phyloP scores from a whole-genome alignment of 2,113 vertebrate genomes.

The Indicator maculatus region DNA sequence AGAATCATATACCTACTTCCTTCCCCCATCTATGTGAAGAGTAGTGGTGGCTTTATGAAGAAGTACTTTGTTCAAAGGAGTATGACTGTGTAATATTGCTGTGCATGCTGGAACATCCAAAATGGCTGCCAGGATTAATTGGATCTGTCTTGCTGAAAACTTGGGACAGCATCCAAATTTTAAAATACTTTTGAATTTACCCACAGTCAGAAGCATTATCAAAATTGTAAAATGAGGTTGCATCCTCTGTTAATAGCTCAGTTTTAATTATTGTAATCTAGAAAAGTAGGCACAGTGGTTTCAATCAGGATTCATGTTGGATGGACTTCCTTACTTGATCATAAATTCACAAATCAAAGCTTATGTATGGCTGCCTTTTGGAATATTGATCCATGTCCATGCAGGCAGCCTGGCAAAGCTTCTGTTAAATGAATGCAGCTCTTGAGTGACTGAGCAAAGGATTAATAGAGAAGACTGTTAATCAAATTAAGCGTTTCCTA shows the following conservation, averaged over 20 bases:
- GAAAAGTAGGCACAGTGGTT: neutral
- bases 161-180: neutral
- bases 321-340: constrained; percentile 34
- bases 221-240: neutral
- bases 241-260: neutral
- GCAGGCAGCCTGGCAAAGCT: constrained; percentile 55
- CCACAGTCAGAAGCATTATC: neutral
- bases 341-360: constrained; percentile 44
- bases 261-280: neutral
- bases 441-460: constrained; percentile 58
- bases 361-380: constrained; percentile 31
- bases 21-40: neutral
- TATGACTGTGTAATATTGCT: neutral
- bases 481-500: constrained; percentile 75
- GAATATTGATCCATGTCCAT: constrained; percentile 53
- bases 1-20: neutral
- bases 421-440: constrained; percentile 66
- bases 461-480: constrained; percentile 57
- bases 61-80: neutral
- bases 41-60: neutral
- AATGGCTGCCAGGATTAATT: neutral
- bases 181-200: neutral
- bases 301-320: constrained; percentile 8
- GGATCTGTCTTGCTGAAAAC: neutral
- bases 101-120: neutral